phyloP scores from a whole-genome alignment of 2,888 invertebrate species.

The Sisyra nigra region DNA sequence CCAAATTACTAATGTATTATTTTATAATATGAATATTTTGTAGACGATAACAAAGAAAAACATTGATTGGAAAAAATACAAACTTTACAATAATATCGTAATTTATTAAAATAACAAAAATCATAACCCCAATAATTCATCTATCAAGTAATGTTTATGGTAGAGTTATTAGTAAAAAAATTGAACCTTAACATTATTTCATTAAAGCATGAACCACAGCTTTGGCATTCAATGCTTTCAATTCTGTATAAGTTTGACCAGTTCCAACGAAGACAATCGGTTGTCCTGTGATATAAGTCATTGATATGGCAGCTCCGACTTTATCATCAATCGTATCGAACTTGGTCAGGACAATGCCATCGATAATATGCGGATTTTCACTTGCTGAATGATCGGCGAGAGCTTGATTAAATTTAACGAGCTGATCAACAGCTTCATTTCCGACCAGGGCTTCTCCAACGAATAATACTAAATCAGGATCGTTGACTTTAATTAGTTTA shows the following conservation, averaged over 20 bases:
- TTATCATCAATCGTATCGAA: conserved; percentile 99
- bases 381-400: conserved; percentile 79
- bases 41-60: too few species aligned
- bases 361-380: conserved; percentile 77
- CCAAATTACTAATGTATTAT: too few species aligned
- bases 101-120: too few species aligned
- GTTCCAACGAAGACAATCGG: conserved; percentile 99
- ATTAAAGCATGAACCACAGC: conserved; percentile 93
- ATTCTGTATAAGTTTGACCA: conserved; percentile 96
- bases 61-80: too few species aligned
- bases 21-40: too few species aligned
- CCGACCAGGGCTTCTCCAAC: conserved; percentile 99
- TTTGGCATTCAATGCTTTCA: conserved; percentile 90
- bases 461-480: conserved; percentile 96
- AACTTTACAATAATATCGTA: too few species aligned
- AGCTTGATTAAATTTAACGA: conserved; percentile 97
- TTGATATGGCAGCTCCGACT: conserved; percentile 97
- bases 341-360: conserved; percentile 97
- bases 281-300: conserved; percentile 99
- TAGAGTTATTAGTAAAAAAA: conserved; percentile 8
- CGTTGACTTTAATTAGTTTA: conserved; percentile 93
- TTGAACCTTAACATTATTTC: conserved; percentile 41
- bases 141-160: too few species aligned
- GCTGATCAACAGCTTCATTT: conserved; percentile 98
- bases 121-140: too few species aligned